phyloP scores from a whole-genome alignment of 2,797 vertebrate species.

The Emys orbicularis region DNA sequence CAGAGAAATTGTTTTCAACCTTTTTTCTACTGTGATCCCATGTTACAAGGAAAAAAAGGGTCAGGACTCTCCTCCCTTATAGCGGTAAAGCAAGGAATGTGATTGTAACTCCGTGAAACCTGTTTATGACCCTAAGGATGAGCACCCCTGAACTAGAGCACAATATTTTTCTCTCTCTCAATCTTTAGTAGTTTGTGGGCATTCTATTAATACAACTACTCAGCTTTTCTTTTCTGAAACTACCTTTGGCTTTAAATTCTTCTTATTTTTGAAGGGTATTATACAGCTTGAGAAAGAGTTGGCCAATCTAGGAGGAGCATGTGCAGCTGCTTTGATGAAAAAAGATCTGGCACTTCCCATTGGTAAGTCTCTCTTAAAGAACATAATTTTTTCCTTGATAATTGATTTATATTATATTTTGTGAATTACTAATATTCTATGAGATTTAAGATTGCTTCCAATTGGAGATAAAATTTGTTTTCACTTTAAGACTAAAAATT shows the following conservation, averaged over 20 bases:
- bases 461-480: background rate
- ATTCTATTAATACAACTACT: background rate
- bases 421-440: background rate
- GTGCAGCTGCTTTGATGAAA: conserved; percentile 98
- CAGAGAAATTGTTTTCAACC: background rate
- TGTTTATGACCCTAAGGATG: background rate
- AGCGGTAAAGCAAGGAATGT: background rate
- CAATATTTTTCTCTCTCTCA: background rate
- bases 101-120: background rate
- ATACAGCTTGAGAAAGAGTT: conserved; percentile 98
- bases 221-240: background rate
- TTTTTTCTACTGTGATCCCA: rapidly evolving
- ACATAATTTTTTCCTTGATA: background rate
- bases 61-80: background rate
- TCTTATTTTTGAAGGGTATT: conserved; percentile 89
- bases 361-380: conserved; percentile 81
- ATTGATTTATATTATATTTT: background rate
- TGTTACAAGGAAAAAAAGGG: background rate
- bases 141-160: background rate
- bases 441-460: background rate
- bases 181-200: background rate
- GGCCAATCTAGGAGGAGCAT: conserved; percentile 95
- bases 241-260: background rate
- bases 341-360: conserved; percentile 97
- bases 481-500: background rate